Evolutionary conservation across 2,113 vertebrate species (phyloP).

Genomic region (Planiliza haematocheilus): DNA sequence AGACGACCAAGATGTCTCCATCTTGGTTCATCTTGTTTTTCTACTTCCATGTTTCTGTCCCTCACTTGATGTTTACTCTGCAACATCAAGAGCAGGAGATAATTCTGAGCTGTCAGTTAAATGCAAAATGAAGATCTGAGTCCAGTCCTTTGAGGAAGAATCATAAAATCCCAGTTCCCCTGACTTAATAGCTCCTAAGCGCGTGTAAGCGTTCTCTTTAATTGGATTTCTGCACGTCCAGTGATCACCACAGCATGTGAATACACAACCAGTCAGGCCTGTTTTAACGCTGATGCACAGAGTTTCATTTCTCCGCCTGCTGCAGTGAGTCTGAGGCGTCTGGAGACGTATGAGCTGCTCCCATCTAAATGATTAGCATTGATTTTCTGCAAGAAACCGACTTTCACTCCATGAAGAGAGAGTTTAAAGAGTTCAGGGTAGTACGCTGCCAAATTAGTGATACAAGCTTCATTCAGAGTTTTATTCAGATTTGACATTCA

Average conservation of each 20-base stretch:
- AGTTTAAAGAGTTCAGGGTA: neutral
- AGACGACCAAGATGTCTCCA: too few relatives aligned
- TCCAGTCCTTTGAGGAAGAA: neutral
- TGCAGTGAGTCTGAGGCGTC: neutral
- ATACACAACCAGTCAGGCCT: neutral
- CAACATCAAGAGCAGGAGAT: too few relatives aligned
- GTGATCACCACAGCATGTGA: neutral
- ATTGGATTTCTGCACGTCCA: constrained; percentile 2
- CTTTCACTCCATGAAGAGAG: neutral
- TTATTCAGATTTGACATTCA: too few relatives aligned
- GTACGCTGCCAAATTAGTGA: too few relatives aligned
- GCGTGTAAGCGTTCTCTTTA: neutral
- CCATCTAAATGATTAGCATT: constrained; percentile 13
- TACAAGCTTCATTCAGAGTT: too few relatives aligned
- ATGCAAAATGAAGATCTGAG: neutral
- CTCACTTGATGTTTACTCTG: too few relatives aligned
- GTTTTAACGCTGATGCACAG: neutral
- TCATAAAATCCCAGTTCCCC: neutral
- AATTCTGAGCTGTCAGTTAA: too few relatives aligned
- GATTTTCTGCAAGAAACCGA: neutral
- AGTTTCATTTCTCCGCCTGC: neutral
- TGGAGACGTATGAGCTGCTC: neutral
- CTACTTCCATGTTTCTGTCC: too few relatives aligned
- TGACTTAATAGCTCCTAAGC: neutral
- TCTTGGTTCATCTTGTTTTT: too few relatives aligned